Conservation (phyloP, 92 coral and sea anemone genomes). For the Bergia sp. region DNA sequence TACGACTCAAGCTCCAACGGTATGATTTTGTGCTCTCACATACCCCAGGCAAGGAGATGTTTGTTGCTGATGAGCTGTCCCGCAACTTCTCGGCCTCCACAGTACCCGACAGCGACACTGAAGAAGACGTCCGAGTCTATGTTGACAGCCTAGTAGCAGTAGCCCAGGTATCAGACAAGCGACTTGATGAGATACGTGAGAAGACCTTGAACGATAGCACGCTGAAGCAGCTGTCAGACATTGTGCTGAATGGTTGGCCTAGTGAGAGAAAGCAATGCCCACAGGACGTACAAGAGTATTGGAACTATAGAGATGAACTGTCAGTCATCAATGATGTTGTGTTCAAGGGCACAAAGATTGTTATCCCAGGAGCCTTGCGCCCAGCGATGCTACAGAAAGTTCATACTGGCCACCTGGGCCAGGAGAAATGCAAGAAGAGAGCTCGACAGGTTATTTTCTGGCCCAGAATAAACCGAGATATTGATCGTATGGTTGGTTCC, state of each 20-base stretch:
- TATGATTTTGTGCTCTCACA: slow-evolving; percentile 7
- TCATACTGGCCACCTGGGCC: slow-evolving; percentile 8
- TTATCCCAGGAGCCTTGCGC: slow-evolving; percentile 11
- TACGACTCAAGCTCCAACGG: slow-evolving; percentile 36
- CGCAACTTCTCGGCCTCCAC: background rate
- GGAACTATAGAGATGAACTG: slow-evolving; percentile 47
- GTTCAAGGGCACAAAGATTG: slow-evolving; percentile 17
- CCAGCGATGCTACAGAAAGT: slow-evolving; percentile 22
- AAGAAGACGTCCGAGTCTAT: slow-evolving; percentile 4
- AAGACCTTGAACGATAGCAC: slow-evolving; percentile 37
- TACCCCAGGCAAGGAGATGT: slow-evolving; percentile 26
- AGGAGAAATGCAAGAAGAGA: slow-evolving; percentile 11
- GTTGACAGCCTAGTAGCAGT: slow-evolving; percentile 14
- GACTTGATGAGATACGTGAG: slow-evolving; percentile 27
- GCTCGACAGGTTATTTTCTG: slow-evolving; percentile 3
- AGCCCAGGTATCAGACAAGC: slow-evolving; percentile 15
- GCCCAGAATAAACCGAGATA: background rate
- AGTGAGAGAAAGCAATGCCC: slow-evolving; percentile 31
- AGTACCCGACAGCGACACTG: background rate
- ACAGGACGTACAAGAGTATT: slow-evolving; percentile 25
- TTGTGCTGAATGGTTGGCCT: slow-evolving; percentile 28
- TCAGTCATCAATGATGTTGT: slow-evolving; percentile 33
- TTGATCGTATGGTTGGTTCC: background rate
- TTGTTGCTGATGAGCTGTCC: slow-evolving; percentile 16
- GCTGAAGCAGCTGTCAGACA: slow-evolving; percentile 27